Conservation (phyloP, 2,888 invertebrate species). For the Leptopilina myrica region DNA sequence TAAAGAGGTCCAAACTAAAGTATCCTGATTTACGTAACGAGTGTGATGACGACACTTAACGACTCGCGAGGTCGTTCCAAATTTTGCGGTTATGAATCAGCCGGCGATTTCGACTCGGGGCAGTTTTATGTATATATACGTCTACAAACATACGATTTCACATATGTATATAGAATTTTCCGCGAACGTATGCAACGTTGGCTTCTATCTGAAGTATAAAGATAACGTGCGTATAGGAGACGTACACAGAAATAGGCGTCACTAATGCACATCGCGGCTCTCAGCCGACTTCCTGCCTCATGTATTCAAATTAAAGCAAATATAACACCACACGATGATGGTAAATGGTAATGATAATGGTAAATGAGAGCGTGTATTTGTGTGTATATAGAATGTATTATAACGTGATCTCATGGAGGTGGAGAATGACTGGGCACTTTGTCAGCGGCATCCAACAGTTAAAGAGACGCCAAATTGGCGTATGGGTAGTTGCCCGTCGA, state of each 20-base stretch:
- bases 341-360: slow-evolving; percentile 67
- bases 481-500: slow-evolving; percentile 35
- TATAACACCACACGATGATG: slow-evolving; percentile 61
- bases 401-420: slow-evolving; percentile 21
- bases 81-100: slow-evolving; percentile 53
- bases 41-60: slow-evolving; percentile 36
- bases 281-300: slow-evolving; percentile 65
- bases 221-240: slow-evolving; percentile 50
- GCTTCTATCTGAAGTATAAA: slow-evolving; percentile 54
- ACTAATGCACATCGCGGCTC: slow-evolving; percentile 64
- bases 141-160: neutral
- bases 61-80: slow-evolving; percentile 45
- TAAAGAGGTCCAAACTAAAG: neutral
- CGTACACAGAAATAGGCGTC: slow-evolving; percentile 68
- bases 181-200: slow-evolving; percentile 47
- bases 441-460: slow-evolving; percentile 36
- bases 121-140: slow-evolving; percentile 8
- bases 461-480: slow-evolving; percentile 35
- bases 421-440: slow-evolving; percentile 35
- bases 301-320: slow-evolving; percentile 72
- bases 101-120: slow-evolving; percentile 28
- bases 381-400: neutral
- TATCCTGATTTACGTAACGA: slow-evolving; percentile 27
- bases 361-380: slow-evolving; percentile 60
- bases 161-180: slow-evolving; percentile 21